A percentile compares a stretch with the other conserved stretches of the same genome.
These are phyloP conservation scores for Caenorhabditis wallacei DNA, from an alignment of 2,888 invertebrate genomes.

Conservation along the genomic window DNA sequence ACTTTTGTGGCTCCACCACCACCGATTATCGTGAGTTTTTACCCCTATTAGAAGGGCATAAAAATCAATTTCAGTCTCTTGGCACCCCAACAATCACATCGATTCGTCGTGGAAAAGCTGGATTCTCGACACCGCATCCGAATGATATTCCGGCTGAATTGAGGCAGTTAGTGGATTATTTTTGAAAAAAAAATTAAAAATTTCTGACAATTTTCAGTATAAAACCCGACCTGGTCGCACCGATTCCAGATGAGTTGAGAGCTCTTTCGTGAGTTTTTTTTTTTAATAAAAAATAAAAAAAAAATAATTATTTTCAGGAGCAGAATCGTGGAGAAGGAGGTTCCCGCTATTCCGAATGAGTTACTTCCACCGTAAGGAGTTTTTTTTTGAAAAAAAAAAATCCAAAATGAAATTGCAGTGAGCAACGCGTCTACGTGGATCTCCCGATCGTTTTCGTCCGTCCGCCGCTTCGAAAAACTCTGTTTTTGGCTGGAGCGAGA, in stretches of 20 bases:
- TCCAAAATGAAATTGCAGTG: neutral
- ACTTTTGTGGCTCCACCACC: neutral
- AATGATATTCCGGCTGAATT: constrained; percentile 34
- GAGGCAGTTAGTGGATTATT: constrained; percentile 14
- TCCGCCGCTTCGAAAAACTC: constrained; percentile 38
- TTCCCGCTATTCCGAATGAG: constrained; percentile 41
- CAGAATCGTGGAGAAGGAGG: constrained; percentile 1
- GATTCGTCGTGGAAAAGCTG: constrained; percentile 38
- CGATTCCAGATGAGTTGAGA: constrained; percentile 38
- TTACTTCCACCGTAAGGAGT: constrained; percentile 44
- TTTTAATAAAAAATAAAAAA: neutral
- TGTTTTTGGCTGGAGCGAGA: constrained; percentile 45
- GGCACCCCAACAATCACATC: neutral
- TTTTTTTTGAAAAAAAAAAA: constrained; percentile 16
- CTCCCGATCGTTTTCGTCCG: constrained; percentile 15
- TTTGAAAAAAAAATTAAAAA: neutral
- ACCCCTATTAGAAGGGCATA: too few relatives aligned
- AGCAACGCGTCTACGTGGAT: constrained; percentile 3
- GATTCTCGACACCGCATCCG: constrained; percentile 50
- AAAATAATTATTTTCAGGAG: constrained; percentile 11
- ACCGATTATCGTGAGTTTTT: neutral
- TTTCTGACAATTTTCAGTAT: constrained; percentile 10
- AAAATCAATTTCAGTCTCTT: constrained; percentile 11
- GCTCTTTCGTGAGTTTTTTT: constrained; percentile 7
- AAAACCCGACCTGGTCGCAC: constrained; percentile 32